Evolutionary conservation across 2,888 invertebrate genomes (phyloP).

Genomic region (Yponomeuta cagnagella): DNA sequence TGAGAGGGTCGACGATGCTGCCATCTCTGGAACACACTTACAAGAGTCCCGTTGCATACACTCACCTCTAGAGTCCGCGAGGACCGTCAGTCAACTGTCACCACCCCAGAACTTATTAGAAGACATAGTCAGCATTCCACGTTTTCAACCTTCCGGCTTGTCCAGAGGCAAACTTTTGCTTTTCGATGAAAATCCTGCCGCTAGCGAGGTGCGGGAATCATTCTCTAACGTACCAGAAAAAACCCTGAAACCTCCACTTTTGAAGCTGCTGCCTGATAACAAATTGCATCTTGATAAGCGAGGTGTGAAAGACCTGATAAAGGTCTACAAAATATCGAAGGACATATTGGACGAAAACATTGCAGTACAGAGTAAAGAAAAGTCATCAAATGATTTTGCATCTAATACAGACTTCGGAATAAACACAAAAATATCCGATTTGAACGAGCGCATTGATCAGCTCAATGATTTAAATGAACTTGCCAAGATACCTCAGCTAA

Average conservation of each 20-base stretch:
- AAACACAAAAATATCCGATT: not conserved
- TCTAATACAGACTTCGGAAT: not conserved
- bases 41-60: slow-evolving; percentile 43
- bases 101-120: too few relatives aligned
- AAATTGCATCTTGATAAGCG: not conserved
- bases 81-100: not conserved
- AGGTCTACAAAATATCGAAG: not conserved
- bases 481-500: not conserved
- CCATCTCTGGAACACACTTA: slow-evolving; percentile 40
- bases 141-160: not conserved
- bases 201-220: slow-evolving; percentile 43
- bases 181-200: slow-evolving; percentile 22
- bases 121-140: not conserved
- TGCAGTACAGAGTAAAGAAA: not conserved
- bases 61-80: slow-evolving; percentile 29
- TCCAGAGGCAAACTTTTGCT: not conserved
- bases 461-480: not conserved
- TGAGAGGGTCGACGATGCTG: slow-evolving; percentile 27
- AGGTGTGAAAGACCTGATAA: not conserved
- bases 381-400: not conserved
- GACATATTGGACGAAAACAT: not conserved
- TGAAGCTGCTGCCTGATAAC: slow-evolving; percentile 1
- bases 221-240: slow-evolving; percentile 15
- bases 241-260: not conserved
- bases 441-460: slow-evolving; percentile 3